Percentiles rank a stretch among this genome's conserved stretches.
These are phyloP conservation scores for Bucco capensis DNA, from an alignment of 2,113 vertebrate species.

Conservation along the genomic window DNA sequence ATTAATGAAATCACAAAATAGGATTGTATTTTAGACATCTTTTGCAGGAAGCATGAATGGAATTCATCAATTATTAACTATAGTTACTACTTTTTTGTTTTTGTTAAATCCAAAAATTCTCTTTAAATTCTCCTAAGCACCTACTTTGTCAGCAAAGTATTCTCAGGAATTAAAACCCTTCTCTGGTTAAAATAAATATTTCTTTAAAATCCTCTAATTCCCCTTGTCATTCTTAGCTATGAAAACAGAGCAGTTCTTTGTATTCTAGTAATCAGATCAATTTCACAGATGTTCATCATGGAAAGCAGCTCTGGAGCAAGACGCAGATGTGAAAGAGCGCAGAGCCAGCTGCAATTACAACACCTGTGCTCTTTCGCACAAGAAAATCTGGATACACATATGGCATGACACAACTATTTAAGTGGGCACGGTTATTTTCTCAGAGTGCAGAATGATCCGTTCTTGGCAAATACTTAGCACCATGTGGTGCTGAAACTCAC, in stretches of 20 bases:
- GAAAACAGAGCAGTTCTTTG: slow-evolving; percentile 44
- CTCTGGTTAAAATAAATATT: slow-evolving; percentile 18
- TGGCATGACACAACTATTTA: slow-evolving; percentile 44
- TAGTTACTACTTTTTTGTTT: background rate
- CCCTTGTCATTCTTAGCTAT: slow-evolving; percentile 14
- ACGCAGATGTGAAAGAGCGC: slow-evolving; percentile 23
- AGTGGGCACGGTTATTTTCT: slow-evolving; percentile 15
- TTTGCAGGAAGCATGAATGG: background rate
- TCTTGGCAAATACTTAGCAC: slow-evolving; percentile 26
- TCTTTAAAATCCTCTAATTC: slow-evolving; percentile 23
- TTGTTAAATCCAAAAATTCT: background rate
- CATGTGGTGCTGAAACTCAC: slow-evolving; percentile 36
- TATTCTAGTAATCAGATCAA: slow-evolving; percentile 45
- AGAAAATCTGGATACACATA: slow-evolving; percentile 49
- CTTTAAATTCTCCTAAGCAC: background rate
- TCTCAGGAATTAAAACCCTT: slow-evolving; percentile 16
- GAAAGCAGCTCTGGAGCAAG: slow-evolving; percentile 33
- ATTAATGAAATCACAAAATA: background rate
- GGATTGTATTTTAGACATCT: background rate
- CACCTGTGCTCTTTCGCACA: slow-evolving; percentile 64
- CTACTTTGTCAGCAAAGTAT: background rate
- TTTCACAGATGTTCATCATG: slow-evolving; percentile 44
- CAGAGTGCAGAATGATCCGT: slow-evolving; percentile 22
- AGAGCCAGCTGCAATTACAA: slow-evolving; percentile 56
- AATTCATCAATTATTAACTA: background rate